These are phyloP conservation scores for Zelleria hepariella DNA, from an alignment of 2,888 invertebrate genomes.

Conservation along the genomic window DNA sequence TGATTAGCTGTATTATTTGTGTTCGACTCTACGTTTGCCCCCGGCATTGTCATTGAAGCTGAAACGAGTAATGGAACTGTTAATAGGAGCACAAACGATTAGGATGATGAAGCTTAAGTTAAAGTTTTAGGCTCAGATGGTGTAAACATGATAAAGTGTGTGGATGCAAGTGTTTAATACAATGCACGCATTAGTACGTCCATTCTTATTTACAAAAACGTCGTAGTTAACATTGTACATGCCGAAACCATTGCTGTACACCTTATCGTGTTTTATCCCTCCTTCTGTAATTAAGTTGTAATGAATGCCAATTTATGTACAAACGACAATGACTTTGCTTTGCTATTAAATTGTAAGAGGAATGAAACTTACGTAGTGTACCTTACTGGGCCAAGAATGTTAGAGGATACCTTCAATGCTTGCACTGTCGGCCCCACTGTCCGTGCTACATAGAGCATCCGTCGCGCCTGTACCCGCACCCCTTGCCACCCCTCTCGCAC, in stretches of 20 bases:
- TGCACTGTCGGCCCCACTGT: slow-evolving; percentile 59
- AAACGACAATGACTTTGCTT: slow-evolving; percentile 58
- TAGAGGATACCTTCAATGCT: slow-evolving; percentile 69
- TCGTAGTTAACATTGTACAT: slow-evolving; percentile 40
- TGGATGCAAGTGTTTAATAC: not conserved
- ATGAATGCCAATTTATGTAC: slow-evolving; percentile 43
- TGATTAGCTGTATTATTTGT: slow-evolving; percentile 57
- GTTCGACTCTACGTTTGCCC: slow-evolving; percentile 71
- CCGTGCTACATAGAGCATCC: slow-evolving; percentile 50
- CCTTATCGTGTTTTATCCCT: slow-evolving; percentile 53
- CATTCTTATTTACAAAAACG: slow-evolving; percentile 8
- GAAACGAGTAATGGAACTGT: slow-evolving; percentile 31
- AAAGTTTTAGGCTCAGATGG: not conserved
- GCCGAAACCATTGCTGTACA: slow-evolving; percentile 39
- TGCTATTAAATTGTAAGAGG: slow-evolving; percentile 41
- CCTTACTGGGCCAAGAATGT: slow-evolving; percentile 56
- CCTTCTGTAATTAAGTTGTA: slow-evolving; percentile 2
- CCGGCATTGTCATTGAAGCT: slow-evolving; percentile 81
- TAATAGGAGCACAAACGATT: not conserved
- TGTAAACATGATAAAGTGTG: slow-evolving; percentile 52
- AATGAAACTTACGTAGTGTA: slow-evolving; percentile 63
- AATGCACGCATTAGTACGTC: not conserved
- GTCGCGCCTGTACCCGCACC: slow-evolving; percentile 44
- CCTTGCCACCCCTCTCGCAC: slow-evolving; percentile 51
- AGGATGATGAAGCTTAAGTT: not conserved